Conservation (phyloP, 2,888 invertebrate species). For the Brachyptera risi region DNA sequence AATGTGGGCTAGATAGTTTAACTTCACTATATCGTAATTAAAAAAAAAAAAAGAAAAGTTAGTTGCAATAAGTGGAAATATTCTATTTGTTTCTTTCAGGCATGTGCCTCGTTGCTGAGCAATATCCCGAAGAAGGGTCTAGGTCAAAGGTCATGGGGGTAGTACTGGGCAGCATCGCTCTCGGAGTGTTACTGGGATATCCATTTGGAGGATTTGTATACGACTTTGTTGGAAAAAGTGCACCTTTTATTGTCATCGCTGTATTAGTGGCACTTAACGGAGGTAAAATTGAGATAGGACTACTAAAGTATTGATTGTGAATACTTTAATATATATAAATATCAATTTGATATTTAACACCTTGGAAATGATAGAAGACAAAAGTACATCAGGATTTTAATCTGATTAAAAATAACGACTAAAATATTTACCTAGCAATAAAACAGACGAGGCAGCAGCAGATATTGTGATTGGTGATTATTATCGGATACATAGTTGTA, state of each 20-base stretch:
- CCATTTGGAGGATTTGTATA: slow-evolving; percentile 76
- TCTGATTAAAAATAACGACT: too few relatives aligned
- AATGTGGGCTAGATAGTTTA: not conserved
- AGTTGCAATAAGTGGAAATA: not conserved
- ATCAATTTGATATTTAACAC: too few relatives aligned
- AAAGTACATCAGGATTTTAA: too few relatives aligned
- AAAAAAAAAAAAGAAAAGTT: not conserved
- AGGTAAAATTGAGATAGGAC: too few relatives aligned
- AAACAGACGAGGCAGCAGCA: too few relatives aligned
- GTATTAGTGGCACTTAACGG: slow-evolving; percentile 51
- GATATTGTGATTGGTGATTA: too few relatives aligned
- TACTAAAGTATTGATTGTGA: too few relatives aligned
- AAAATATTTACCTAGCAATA: too few relatives aligned
- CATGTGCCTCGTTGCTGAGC: slow-evolving; percentile 71
- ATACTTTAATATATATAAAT: too few relatives aligned
- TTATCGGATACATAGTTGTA: too few relatives aligned
- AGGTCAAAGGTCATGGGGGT: slow-evolving; percentile 73
- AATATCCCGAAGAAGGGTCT: slow-evolving; percentile 51
- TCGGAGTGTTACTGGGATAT: slow-evolving; percentile 77
- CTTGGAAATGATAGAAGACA: too few relatives aligned
- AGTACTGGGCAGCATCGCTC: slow-evolving; percentile 73
- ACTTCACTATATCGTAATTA: not conserved
- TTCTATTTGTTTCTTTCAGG: slow-evolving; percentile 46
- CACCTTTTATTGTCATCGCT: slow-evolving; percentile 68
- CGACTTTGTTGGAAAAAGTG: slow-evolving; percentile 67